phyloP scores from a whole-genome alignment of 35 echinoderm and acorn worm genomes.

The Eucidaris tribuloides region DNA sequence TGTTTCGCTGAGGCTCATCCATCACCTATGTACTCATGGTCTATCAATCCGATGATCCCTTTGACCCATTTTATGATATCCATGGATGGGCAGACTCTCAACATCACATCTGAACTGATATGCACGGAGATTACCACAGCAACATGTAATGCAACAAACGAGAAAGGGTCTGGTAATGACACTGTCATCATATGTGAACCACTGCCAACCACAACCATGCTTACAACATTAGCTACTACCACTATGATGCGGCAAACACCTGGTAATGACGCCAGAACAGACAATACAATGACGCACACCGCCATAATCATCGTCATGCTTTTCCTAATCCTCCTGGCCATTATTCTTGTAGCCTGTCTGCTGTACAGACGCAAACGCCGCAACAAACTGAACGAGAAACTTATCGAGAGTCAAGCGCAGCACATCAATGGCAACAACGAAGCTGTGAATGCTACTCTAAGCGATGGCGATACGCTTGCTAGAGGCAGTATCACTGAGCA shows the following conservation, averaged over 20 bases:
- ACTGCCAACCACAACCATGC: not conserved
- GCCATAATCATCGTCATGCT: not conserved
- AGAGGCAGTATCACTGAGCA: not conserved
- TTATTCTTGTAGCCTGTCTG: not conserved
- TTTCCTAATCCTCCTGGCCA: not conserved
- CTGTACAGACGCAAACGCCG: not conserved
- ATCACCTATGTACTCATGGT: not conserved
- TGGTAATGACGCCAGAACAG: not conserved
- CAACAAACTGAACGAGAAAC: not conserved
- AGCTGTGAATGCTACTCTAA: not conserved
- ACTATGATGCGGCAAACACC: not conserved
- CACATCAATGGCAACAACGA: not conserved
- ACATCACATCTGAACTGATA: not conserved
- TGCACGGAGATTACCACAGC: not conserved
- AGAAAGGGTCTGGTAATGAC: slow-evolving; percentile 4
- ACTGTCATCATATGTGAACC: slow-evolving; percentile 17
- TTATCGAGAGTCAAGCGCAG: not conserved
- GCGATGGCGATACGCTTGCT: not conserved
- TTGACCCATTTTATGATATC: not conserved
- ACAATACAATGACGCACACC: too few relatives aligned
- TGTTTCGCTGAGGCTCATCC: not conserved
- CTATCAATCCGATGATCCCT: not conserved
- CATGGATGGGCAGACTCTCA: not conserved
- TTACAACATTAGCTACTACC: not conserved
- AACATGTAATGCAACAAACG: not conserved